These are phyloP conservation scores for Talpa occidentalis DNA, from an alignment of 2,113 vertebrate species.

Conservation along the genomic window DNA sequence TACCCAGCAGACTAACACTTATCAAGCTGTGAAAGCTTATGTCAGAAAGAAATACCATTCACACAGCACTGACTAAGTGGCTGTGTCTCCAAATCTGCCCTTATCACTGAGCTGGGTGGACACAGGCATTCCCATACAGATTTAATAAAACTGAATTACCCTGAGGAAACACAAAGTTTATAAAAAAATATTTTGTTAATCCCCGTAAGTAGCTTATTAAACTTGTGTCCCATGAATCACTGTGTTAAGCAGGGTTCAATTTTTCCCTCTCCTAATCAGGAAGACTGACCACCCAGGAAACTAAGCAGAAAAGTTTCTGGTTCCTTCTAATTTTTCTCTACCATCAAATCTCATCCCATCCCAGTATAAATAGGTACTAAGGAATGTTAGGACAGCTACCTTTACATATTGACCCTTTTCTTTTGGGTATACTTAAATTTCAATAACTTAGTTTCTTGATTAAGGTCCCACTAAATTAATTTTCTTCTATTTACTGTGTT, in stretches of 20 bases:
- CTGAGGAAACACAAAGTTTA: background rate
- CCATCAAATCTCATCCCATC: background rate
- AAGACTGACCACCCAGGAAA: background rate
- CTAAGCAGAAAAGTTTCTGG: background rate
- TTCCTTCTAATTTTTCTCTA: background rate
- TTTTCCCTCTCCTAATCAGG: background rate
- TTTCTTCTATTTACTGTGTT: background rate
- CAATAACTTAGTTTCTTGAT: background rate
- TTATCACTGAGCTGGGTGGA: background rate
- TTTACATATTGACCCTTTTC: background rate
- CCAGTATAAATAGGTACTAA: background rate
- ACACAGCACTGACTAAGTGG: background rate
- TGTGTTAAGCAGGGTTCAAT: background rate
- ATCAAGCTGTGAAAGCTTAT: background rate
- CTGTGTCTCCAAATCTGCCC: background rate
- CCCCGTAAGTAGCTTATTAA: background rate
- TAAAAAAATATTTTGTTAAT: background rate
- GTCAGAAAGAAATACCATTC: background rate
- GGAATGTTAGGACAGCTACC: background rate
- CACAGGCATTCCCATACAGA: fast-evolving
- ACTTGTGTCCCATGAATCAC: background rate
- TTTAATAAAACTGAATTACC: background rate
- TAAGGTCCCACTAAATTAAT: background rate
- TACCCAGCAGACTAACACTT: too few species aligned
- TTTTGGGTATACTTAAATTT: background rate